Conservation (phyloP, 2,113 vertebrate genomes). For the Anser brachyrhynchus region DNA sequence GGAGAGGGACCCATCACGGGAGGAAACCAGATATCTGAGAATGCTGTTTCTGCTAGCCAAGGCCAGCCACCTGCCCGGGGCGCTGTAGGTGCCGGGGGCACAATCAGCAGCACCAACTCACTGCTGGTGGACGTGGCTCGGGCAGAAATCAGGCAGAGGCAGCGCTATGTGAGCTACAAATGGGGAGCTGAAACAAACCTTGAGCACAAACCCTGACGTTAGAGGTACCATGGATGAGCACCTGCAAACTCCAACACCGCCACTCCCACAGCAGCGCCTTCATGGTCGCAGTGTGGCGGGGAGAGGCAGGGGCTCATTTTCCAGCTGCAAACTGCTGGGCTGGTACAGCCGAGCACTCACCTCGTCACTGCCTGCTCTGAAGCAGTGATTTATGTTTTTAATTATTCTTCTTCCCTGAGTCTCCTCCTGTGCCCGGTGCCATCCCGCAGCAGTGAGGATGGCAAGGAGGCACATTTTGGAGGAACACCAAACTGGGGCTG, state of each 20-base stretch:
- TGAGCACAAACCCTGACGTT: neutral
- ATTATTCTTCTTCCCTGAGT: neutral
- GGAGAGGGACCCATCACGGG: neutral
- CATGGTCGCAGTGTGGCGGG: fast-evolving
- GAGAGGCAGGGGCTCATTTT: neutral
- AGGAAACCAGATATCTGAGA: neutral
- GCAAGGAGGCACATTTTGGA: neutral
- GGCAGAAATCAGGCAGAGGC: neutral
- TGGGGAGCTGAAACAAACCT: neutral
- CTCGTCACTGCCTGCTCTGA: neutral
- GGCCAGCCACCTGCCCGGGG: neutral
- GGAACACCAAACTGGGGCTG: neutral
- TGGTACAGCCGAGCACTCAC: neutral
- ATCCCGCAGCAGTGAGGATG: neutral
- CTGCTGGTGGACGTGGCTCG: neutral
- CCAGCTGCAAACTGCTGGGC: neutral
- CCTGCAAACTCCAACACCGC: neutral
- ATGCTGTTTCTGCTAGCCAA: neutral
- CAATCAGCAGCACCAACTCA: neutral
- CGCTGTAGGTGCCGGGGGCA: neutral
- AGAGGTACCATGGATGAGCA: fast-evolving
- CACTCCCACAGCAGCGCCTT: neutral
- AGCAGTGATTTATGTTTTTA: neutral
- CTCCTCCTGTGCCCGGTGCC: fast-evolving
- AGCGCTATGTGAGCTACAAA: neutral